phyloP scores from a whole-genome alignment of 2,888 invertebrate species.

The Coenonympha arcania region DNA sequence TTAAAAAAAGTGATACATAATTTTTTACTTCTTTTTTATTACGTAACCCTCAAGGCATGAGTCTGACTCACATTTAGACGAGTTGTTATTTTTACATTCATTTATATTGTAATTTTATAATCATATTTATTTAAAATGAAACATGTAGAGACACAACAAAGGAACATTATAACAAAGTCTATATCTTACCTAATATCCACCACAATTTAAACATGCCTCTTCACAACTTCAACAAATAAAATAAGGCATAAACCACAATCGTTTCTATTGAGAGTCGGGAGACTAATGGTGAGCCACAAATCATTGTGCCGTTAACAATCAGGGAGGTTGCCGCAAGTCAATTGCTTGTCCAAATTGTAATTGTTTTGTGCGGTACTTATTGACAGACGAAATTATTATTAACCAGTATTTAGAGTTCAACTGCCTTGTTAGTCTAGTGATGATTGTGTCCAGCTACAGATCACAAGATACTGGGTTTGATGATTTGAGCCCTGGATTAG shows the following conservation, averaged over 20 bases:
- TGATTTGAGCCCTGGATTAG: too few species aligned
- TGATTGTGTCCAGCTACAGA: too few species aligned
- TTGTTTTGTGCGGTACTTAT: background rate
- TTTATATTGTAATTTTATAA: too few species aligned
- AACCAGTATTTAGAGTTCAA: background rate
- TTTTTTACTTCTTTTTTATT: too few species aligned
- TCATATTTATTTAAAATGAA: too few species aligned
- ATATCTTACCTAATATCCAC: constrained; percentile 12
- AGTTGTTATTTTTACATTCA: background rate
- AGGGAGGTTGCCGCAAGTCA: constrained; percentile 20
- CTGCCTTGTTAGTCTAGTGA: background rate
- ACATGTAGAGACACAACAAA: background rate
- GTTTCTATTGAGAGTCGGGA: constrained; percentile 8
- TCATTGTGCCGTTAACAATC: constrained; percentile 14
- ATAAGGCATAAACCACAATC: constrained; percentile 15
- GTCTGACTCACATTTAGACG: too few species aligned
- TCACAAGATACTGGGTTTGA: too few species aligned
- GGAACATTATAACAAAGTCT: background rate
- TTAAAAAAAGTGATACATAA: too few species aligned
- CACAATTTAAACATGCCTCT: constrained; percentile 5
- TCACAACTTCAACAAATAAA: background rate
- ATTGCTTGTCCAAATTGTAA: constrained; percentile 19
- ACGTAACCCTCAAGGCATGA: too few species aligned
- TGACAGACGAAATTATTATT: constrained; percentile 1
- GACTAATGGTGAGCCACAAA: constrained; percentile 9